Evolutionary conservation across 2,113 vertebrate species (phyloP).

Genomic region (Lagopus leucura): DNA sequence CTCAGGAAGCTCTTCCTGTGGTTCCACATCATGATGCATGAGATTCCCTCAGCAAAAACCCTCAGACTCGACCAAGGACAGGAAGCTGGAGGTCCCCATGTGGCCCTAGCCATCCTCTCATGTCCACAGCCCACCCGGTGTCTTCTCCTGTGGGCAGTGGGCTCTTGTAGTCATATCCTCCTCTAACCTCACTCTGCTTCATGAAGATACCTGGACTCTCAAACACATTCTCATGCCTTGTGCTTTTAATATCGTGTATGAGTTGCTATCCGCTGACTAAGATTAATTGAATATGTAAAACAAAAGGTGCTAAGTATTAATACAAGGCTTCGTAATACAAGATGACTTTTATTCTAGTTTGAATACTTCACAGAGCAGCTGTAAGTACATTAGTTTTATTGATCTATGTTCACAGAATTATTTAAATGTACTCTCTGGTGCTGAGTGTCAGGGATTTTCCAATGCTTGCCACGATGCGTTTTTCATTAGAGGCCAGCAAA

Average conservation of each 20-base stretch:
- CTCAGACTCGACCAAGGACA: accelerated
- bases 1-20: neutral
- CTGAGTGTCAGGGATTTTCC: slow-evolving; percentile 78
- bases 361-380: slow-evolving; percentile 73
- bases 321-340: slow-evolving; percentile 71
- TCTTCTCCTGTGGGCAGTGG: neutral
- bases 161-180: neutral
- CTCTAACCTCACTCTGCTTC: neutral
- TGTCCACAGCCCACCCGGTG: neutral
- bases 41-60: neutral
- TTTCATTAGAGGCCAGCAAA: slow-evolving; percentile 79
- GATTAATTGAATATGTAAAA: slow-evolving; percentile 83
- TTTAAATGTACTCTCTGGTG: slow-evolving; percentile 82
- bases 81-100: neutral
- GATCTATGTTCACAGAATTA: slow-evolving; percentile 83
- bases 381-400: slow-evolving; percentile 83
- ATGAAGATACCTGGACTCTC: slow-evolving; percentile 52
- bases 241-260: slow-evolving; percentile 55
- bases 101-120: neutral
- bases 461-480: slow-evolving; percentile 77
- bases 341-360: slow-evolving; percentile 76
- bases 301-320: slow-evolving; percentile 78
- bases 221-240: slow-evolving; percentile 10
- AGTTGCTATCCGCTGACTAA: slow-evolving; percentile 65
- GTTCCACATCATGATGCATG: neutral